A percentile compares a stretch with the other conserved stretches of the same genome.
Conservation (phyloP, 2,888 invertebrate genomes). For the Tinea semifulvella region DNA sequence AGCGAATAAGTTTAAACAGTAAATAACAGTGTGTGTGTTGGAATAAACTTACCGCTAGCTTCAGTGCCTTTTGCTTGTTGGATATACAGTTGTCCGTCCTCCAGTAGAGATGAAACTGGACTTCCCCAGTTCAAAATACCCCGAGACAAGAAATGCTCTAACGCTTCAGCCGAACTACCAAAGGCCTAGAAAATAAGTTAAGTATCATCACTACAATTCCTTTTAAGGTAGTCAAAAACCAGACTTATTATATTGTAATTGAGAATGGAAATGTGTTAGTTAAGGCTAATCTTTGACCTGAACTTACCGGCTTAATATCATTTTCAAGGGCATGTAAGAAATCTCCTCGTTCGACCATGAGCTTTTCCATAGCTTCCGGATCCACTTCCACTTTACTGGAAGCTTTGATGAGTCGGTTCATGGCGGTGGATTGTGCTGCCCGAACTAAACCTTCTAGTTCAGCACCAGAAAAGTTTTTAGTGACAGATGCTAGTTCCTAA, state of each 20-base stretch:
- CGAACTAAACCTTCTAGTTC: constrained; percentile 94
- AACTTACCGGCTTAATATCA: constrained; percentile 85
- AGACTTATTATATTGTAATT: too few relatives aligned
- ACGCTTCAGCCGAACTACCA: constrained; percentile 90
- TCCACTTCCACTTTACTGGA: constrained; percentile 90
- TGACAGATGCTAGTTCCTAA: constrained; percentile 79
- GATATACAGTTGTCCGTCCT: constrained; percentile 91
- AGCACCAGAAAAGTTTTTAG: constrained; percentile 97
- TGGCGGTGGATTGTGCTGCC: constrained; percentile 94
- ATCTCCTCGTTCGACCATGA: constrained; percentile 82
- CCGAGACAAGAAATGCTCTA: constrained; percentile 86
- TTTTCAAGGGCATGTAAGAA: constrained; percentile 92
- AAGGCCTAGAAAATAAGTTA: constrained; percentile 88
- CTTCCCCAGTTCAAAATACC: constrained; percentile 96
- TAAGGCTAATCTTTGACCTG: too few relatives aligned
- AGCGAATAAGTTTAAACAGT: too few relatives aligned
- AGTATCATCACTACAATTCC: too few relatives aligned
- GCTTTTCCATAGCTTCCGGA: constrained; percentile 92
- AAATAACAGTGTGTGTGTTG: too few relatives aligned
- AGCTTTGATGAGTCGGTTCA: constrained; percentile 94
- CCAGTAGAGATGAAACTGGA: constrained; percentile 86
- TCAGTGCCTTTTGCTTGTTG: constrained; percentile 86
- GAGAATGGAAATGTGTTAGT: too few relatives aligned
- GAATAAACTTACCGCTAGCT: constrained; percentile 51
- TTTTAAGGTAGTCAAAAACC: too few relatives aligned